A percentile compares a stretch with the other conserved stretches of the same genome.
These are phyloP conservation scores for Drosophila micromelanica DNA, from an alignment of 1,140 invertebrate species.

Conservation along the genomic window DNA sequence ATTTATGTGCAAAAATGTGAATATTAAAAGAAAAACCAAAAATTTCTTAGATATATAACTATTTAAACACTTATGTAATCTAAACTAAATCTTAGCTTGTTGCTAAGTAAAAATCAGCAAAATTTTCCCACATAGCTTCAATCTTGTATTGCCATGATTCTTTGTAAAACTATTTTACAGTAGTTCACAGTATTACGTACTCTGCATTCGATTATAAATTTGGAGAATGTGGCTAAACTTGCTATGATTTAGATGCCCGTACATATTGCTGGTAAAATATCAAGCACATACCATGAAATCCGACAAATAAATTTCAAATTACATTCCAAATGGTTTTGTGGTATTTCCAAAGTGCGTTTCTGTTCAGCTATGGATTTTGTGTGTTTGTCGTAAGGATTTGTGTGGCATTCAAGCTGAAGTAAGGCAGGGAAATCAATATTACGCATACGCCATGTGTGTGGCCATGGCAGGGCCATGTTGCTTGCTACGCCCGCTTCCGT, in stretches of 20 bases:
- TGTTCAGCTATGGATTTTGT: conserved; percentile 25
- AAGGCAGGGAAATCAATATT: conserved; percentile 43
- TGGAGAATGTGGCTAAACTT: neutral
- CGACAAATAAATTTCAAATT: conserved; percentile 6
- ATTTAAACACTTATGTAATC: too few relatives aligned
- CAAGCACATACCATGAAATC: conserved; percentile 14
- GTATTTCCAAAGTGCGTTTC: conserved; percentile 16
- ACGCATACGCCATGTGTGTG: conserved; percentile 50
- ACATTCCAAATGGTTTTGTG: conserved; percentile 22
- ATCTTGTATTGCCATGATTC: too few relatives aligned
- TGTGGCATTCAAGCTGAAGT: conserved; percentile 1
- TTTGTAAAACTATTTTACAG: too few relatives aligned
- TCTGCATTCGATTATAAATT: neutral
- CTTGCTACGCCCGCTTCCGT: conserved; percentile 17
- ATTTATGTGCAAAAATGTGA: too few relatives aligned
- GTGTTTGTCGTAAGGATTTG: conserved; percentile 42
- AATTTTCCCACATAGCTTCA: too few relatives aligned
- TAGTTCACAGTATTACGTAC: too few relatives aligned
- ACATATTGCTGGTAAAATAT: conserved; percentile 5
- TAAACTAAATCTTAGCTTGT: too few relatives aligned
- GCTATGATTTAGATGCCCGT: conserved; percentile 3
- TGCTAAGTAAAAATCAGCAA: too few relatives aligned
- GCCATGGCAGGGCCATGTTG: neutral
- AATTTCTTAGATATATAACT: too few relatives aligned
- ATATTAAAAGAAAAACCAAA: too few relatives aligned